Evolutionary conservation across 2,797 vertebrate species (phyloP).

Genomic region (Psittacula echo): DNA sequence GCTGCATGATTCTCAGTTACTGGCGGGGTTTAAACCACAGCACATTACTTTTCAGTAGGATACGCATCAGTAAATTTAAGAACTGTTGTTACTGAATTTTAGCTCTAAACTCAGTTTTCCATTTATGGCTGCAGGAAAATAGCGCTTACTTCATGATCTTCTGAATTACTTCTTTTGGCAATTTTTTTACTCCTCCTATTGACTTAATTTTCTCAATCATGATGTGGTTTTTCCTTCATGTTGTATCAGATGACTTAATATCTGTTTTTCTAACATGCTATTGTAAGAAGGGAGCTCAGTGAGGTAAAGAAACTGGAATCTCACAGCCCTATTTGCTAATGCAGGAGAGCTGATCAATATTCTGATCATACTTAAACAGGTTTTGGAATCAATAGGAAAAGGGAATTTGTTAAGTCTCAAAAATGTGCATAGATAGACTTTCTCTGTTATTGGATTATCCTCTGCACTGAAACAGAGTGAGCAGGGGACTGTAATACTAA

Average conservation of each 20-base stretch:
- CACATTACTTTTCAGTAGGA: neutral
- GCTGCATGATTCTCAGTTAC: neutral
- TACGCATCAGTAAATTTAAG: neutral
- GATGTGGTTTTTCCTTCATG: neutral
- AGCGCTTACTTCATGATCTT: neutral
- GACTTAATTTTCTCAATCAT: neutral
- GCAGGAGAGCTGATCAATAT: neutral
- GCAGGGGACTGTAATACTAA: neutral
- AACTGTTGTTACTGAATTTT: neutral
- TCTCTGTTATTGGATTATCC: conserved; percentile 21
- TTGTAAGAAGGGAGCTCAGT: neutral
- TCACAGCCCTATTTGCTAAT: neutral
- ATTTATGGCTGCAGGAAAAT: neutral
- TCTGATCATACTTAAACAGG: neutral
- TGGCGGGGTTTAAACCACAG: neutral
- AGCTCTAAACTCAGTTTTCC: neutral
- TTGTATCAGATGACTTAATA: neutral
- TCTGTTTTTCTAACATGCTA: neutral
- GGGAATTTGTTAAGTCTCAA: conserved; percentile 25
- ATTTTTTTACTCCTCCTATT: neutral
- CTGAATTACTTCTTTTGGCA: neutral
- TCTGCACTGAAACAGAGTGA: neutral
- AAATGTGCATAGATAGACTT: neutral
- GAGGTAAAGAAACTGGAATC: neutral
- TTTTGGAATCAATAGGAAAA: conserved; percentile 24